Evolutionary conservation across 2,797 vertebrate species (phyloP).

Genomic region (Cryptoblepharus egeriae): DNA sequence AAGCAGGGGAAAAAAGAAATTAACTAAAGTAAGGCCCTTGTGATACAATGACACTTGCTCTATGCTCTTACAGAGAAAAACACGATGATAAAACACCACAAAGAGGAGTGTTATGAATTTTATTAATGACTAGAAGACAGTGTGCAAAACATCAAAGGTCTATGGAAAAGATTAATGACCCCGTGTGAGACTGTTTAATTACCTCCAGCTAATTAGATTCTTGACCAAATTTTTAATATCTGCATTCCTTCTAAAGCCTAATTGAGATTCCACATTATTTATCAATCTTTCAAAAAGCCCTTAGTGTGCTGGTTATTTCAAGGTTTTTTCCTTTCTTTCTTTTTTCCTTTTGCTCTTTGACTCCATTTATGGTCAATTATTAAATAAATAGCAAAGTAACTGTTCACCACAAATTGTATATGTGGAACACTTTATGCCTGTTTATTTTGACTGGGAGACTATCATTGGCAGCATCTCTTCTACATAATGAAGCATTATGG

Average conservation of each 20-base stretch:
- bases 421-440: slow-evolving; percentile 77
- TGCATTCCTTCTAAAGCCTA: slow-evolving; percentile 95
- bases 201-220: slow-evolving; percentile 99
- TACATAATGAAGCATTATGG: slow-evolving; percentile 85
- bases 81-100: slow-evolving; percentile 95
- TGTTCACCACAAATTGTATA: slow-evolving; percentile 75
- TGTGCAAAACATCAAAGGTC: slow-evolving; percentile 99
- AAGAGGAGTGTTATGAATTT: slow-evolving; percentile 99
- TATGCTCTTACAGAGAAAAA: slow-evolving; percentile 84
- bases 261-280: slow-evolving; percentile 99
- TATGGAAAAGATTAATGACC: slow-evolving; percentile 99
- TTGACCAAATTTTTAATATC: slow-evolving; percentile 99
- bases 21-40: slow-evolving; percentile 91
- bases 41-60: slow-evolving; percentile 97
- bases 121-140: slow-evolving; percentile 99
- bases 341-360: slow-evolving; percentile 79
- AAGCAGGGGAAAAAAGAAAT: slow-evolving; percentile 83
- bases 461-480: slow-evolving; percentile 85
- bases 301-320: slow-evolving; percentile 83
- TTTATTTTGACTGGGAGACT: slow-evolving; percentile 85
- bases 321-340: slow-evolving; percentile 57
- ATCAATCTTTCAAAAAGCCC: slow-evolving; percentile 95
- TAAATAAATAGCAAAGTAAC: slow-evolving; percentile 86
- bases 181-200: slow-evolving; percentile 99
- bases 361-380: slow-evolving; percentile 87